Evolutionary conservation across 2,888 invertebrate species (phyloP), one percentile per base, ranked within the genome.

Genomic region (Brenthis ino): DNA sequence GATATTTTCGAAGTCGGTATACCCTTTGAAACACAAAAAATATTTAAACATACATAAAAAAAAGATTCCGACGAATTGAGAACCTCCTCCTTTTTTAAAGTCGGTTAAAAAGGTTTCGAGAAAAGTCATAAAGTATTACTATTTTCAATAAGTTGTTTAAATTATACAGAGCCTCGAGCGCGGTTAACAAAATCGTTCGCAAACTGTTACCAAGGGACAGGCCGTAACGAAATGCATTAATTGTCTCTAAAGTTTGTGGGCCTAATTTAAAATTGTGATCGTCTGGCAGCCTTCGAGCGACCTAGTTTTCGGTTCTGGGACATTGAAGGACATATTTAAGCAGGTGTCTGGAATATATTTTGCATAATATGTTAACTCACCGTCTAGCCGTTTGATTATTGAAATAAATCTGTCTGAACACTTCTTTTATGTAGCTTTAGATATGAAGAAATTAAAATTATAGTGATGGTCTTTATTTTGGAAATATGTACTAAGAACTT

Each of bases 221-320:
- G 47, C 70, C 58, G 70, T 71, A 73, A 73, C 69, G 65, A 73
- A 74, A 76, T 77, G 76, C 74, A 75, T 75, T 75, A 75, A 75
- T 75, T 69, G 77, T 75, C 73, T 75, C 75, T 71, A 76, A 72
- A 75, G 73, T 75, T 74, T 80, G 85, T 80, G 85, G 85, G 79
- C 77, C 85, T 89, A 86, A 92, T 91, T 91, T 91, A 85, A 89
- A 91, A 89, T 91, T 87, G 85, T 90, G 89, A 91, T 91, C 86
- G 91, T 91, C 91, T 89, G 88, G 85, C 81, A 85, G 85, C 85
- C 87, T 86, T 80, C 84, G 79, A 82, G 64, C 84, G 92, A 89
- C 92, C 92, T 87, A 92, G 81, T 88, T 91, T 83, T 82, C 76
- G 84, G 83, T 84, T 82, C 85, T 87, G 85, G 87, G 85, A 79